Conservation (phyloP, 2,888 invertebrate genomes). For the Polietes domitor region DNA sequence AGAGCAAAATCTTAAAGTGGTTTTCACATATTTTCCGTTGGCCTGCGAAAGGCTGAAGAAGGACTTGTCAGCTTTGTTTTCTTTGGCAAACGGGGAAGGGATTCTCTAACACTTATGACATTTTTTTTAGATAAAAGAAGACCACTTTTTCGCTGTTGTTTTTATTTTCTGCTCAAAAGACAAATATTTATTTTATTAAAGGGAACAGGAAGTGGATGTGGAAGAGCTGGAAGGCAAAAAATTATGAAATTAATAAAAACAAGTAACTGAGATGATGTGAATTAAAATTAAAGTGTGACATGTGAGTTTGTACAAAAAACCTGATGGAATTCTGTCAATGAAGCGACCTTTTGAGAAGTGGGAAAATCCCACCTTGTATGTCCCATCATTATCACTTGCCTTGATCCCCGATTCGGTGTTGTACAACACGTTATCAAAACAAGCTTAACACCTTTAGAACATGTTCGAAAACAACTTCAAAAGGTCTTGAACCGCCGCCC, state of each 20-base stretch:
- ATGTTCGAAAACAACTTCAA: not conserved
- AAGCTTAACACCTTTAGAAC: conserved; percentile 53
- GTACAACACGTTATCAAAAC: conserved; percentile 57
- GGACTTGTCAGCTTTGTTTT: too few species aligned
- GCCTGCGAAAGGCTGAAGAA: too few species aligned
- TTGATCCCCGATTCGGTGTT: conserved; percentile 46
- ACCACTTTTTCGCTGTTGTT: conserved; percentile 4
- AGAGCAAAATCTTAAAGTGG: not conserved
- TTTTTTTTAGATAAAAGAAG: conserved; percentile 37
- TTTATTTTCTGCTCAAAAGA: not conserved
- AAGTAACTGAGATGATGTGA: not conserved
- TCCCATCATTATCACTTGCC: not conserved
- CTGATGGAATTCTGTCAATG: not conserved
- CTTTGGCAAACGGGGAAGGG: not conserved
- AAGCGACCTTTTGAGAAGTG: not conserved
- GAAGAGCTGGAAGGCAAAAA: not conserved
- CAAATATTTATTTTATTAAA: conserved; percentile 64
- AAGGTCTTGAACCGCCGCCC: not conserved
- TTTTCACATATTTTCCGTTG: not conserved
- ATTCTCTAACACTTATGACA: not conserved
- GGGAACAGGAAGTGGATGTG: conserved; percentile 53
- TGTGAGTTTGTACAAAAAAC: not conserved
- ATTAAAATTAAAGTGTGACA: not conserved
- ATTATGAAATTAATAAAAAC: not conserved
- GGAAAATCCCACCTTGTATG: not conserved